Evolutionary conservation across 1,140 invertebrate genomes (phyloP), one percentile per base, ranked within the genome.

Genomic region (Thaumetopoea pityocampa): DNA sequence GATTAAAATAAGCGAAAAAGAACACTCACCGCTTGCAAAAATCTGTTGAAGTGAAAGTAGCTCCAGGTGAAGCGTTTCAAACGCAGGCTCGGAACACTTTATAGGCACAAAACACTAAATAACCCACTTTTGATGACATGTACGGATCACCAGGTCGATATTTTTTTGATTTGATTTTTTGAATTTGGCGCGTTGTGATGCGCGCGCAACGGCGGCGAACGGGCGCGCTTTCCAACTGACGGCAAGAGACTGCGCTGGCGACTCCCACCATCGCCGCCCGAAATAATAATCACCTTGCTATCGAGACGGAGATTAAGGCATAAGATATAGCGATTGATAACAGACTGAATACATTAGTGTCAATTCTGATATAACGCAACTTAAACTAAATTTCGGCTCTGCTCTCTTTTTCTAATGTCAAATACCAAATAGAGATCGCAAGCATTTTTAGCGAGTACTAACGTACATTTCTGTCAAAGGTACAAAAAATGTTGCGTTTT

Each of bases 261-360:
- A 53, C 77, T 73, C 63, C 72, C 68, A 74, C 63, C 65, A 65
- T 62, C 38, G 55, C 42, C 64, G 61, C 57, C 77, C 73, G 71
- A 81, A 81, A 78, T 71, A 71, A 65, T 78, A 78, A 81, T 81
- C 73, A 78, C 77, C 71, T 81, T 80, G 76, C 70, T 73, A 71
- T 71, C 67, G 71, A 64, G 56, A 64, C 55, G 50, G 56, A 53
- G 59, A 74, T 68, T 66, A 38, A 43, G 55, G 49, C 27, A 58
- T 37, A 41, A 57, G 69, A 50, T 51, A 32, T 36, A 51, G 69
- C 69, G 67, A 43, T 11, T 32, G 4, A n/a, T 4, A 14, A 14
- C 15, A 5, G 15, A 28, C 11, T 6, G 5, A 5, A n/a, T 28
- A 28, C 5, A n/a, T 5, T 24, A 24, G 22, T 3, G 6, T 24